A percentile compares a stretch with the other conserved stretches of the same genome.
Conservation (phyloP, 2,888 invertebrate genomes). For the Agrilus cyanescens region DNA sequence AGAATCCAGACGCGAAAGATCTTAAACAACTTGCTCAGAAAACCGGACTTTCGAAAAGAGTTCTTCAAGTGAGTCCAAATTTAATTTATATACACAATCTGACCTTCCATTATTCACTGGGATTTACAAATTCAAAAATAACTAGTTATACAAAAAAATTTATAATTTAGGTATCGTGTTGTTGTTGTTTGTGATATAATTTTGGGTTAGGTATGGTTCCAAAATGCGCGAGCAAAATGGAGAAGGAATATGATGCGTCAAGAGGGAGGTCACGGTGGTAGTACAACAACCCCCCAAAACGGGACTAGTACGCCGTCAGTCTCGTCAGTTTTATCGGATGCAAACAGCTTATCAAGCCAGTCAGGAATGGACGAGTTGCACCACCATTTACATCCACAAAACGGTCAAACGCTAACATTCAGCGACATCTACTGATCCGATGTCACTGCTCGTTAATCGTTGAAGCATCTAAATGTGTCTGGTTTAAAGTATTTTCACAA, state of each 20-base stretch:
- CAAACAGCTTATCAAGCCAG: conserved; percentile 38
- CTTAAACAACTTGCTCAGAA: conserved; percentile 96
- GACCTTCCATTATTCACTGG: background rate
- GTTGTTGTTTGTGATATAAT: background rate
- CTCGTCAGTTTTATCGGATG: conserved; percentile 37
- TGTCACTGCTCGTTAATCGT: no score
- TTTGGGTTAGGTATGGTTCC: conserved; percentile 86
- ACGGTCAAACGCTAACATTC: conserved; percentile 31
- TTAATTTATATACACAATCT: background rate
- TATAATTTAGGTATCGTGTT: conserved; percentile 1
- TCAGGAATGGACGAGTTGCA: conserved; percentile 41
- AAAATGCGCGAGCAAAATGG: conserved; percentile 98
- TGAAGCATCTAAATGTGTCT: no score
- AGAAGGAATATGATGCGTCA: conserved; percentile 86
- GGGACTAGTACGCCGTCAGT: conserved; percentile 27
- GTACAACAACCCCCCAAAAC: conserved; percentile 20
- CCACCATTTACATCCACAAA: conserved; percentile 42
- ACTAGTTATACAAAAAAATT: background rate
- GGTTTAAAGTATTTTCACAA: no score
- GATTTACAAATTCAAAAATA: background rate
- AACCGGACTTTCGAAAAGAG: conserved; percentile 94
- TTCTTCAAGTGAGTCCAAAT: conserved; percentile 69
- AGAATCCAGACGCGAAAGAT: conserved; percentile 99
- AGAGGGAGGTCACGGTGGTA: conserved; percentile 42
- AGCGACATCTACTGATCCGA: conserved; percentile 33